Conservation (phyloP, 2,888 invertebrate genomes). For the Eutolmus rufibarbis region DNA sequence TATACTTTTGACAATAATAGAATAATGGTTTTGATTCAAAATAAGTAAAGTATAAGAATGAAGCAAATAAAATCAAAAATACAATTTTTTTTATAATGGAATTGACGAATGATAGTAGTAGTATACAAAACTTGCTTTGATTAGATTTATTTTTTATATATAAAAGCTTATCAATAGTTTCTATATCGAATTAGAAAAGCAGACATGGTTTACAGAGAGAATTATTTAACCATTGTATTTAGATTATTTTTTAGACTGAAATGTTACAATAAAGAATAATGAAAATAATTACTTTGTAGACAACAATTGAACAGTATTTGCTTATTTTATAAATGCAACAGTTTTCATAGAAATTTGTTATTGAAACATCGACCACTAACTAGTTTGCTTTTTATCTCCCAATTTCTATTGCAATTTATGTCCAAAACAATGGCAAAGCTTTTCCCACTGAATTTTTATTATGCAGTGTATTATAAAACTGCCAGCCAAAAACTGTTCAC, state of each 20-base stretch:
- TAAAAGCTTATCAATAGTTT: not conserved
- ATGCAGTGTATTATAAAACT: not conserved
- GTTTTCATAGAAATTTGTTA: not conserved
- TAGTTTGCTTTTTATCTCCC: not conserved
- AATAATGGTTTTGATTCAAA: too few species aligned
- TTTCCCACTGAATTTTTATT: not conserved
- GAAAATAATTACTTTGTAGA: not conserved
- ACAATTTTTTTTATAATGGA: too few species aligned
- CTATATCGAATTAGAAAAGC: too few species aligned
- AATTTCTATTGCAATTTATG: not conserved
- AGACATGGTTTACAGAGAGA: not conserved
- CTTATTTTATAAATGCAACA: not conserved
- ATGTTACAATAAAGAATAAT: not conserved
- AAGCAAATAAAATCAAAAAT: too few species aligned
- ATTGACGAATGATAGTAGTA: too few species aligned
- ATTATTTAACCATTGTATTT: not conserved
- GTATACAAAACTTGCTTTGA: too few species aligned
- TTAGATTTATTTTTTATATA: too few species aligned
- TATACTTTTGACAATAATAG: too few species aligned
- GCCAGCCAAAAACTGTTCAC: not conserved
- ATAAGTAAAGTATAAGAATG: too few species aligned
- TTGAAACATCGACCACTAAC: not conserved
- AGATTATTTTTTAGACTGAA: not conserved
- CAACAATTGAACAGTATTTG: not conserved
- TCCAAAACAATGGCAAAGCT: not conserved